Base-by-base conservation (phyloP, 2,797 vertebrate species). In the Tangara arthus region DNA sequence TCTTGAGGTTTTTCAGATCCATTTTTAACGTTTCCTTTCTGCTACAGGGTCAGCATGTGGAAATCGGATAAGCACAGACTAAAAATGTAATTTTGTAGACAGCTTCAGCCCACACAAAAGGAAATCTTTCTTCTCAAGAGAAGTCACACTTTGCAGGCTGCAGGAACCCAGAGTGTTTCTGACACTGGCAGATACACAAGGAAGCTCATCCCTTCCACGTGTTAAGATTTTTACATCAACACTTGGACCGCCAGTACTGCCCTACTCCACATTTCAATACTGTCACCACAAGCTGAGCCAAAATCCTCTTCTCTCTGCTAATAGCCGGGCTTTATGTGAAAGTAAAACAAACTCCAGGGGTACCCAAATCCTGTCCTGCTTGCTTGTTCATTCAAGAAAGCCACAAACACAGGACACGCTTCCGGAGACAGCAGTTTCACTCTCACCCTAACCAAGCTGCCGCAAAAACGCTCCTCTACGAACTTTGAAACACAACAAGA, bases 361-460 rank as follows among this genome's bases (percentile, higher is more conserved):
- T 78, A 84, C 91, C 94, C 80, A 5, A 90, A 52, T 32, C 84
- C n/a, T 75, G 95, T 90, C 94, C 86, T 90, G 90, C 84, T 93
- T 26, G 63, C 91, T 95, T 75, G 68, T 85, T 94, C 97, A 72
- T 85, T 95, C 92, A 94, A 87, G 70, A 90, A 81, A 96, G 95
- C 90, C 79, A 68, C 71, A 35, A 94, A 93, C 95, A 92, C 90
- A 80, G 86, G 61, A 65, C 59, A 81, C 91, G 34, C 64, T 65
- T 56, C 26, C 37, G 52, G 20, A 89, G 96, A 91, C 92, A 96
- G 95, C 95, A 92, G 91, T 80, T 97, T 96, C 81, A 57, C 94
- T 92, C 90, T 82, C 92, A 84, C 97, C 92, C 94, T 57, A 93
- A 94, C 79, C 96, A 66, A 93, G 76, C 94, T 90, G 92, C 94